Percentiles rank a stretch among this genome's conserved stretches.
Conservation (phyloP, 2,888 invertebrate genomes). For the Thyatira batis region DNA sequence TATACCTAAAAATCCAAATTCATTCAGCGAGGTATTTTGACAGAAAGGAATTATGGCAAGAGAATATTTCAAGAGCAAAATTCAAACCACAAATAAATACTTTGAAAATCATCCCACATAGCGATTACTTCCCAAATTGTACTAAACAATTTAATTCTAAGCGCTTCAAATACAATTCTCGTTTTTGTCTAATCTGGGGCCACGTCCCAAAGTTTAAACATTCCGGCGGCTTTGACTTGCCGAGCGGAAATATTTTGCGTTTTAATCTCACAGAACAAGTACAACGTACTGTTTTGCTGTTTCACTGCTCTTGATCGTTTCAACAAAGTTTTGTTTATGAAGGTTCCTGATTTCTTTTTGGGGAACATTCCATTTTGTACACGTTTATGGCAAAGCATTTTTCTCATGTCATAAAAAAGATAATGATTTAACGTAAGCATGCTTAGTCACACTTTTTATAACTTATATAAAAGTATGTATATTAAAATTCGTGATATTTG, state of each 20-base stretch:
- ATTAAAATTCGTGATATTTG: neutral
- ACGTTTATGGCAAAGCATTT: conserved; percentile 8
- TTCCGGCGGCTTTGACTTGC: conserved; percentile 3
- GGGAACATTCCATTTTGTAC: neutral
- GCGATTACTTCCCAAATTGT: neutral
- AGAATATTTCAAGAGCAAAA: neutral
- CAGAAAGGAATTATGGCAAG: too few relatives aligned
- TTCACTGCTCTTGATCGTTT: conserved; percentile 1
- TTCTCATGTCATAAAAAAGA: too few relatives aligned
- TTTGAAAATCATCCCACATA: neutral
- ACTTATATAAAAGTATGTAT: too few relatives aligned
- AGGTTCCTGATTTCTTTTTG: neutral
- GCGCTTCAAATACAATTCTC: neutral
- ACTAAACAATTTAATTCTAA: neutral
- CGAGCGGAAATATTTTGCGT: conserved; percentile 6
- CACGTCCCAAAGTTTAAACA: conserved; percentile 1
- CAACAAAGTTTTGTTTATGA: neutral
- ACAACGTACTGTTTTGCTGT: neutral
- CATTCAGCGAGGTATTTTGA: too few relatives aligned
- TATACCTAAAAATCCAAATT: too few relatives aligned
- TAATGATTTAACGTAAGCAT: too few relatives aligned
- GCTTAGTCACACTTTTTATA: too few relatives aligned
- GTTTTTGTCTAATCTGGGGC: neutral
- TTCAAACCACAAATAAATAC: neutral
- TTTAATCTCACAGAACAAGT: conserved; percentile 7